A percentile compares a stretch with the other conserved stretches of the same genome.
These are phyloP conservation scores for Dioctria linearis DNA, from an alignment of 2,888 invertebrate genomes.

Conservation along the genomic window DNA sequence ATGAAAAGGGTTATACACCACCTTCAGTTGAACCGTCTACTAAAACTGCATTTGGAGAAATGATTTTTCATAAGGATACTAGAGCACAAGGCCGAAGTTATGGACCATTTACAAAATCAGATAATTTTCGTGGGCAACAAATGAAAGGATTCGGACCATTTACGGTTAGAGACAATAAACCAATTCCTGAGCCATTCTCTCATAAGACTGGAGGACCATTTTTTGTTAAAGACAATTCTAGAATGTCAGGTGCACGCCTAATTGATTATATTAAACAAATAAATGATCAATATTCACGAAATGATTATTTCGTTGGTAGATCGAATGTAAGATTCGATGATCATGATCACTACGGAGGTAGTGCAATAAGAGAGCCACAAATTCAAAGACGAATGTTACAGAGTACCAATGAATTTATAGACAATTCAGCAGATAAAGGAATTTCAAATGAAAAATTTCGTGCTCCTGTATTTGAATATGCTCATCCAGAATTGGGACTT, in stretches of 20 bases:
- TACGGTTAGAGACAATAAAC: slow-evolving; percentile 75
- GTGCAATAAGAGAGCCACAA: slow-evolving; percentile 72
- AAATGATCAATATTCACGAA: slow-evolving; percentile 77
- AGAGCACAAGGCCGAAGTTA: slow-evolving; percentile 64
- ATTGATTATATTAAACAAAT: slow-evolving; percentile 79
- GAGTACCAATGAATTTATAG: slow-evolving; percentile 76
- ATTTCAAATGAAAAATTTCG: slow-evolving; percentile 77
- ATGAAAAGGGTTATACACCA: slow-evolving; percentile 79
- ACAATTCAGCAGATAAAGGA: slow-evolving; percentile 73
- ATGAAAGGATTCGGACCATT: slow-evolving; percentile 73
- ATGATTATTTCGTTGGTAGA: slow-evolving; percentile 75
- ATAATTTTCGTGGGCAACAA: slow-evolving; percentile 73
- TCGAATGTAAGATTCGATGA: slow-evolving; percentile 68
- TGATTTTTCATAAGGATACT: slow-evolving; percentile 54
- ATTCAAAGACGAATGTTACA: slow-evolving; percentile 82
- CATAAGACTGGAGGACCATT: slow-evolving; percentile 73
- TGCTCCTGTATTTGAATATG: slow-evolving; percentile 84
- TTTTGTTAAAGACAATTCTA: slow-evolving; percentile 77
- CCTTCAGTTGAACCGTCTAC: slow-evolving; percentile 72
- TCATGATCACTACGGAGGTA: slow-evolving; percentile 63
- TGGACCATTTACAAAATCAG: slow-evolving; percentile 77
- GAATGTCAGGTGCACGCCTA: slow-evolving; percentile 74
- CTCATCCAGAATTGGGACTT: slow-evolving; percentile 84
- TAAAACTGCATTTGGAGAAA: slow-evolving; percentile 51
- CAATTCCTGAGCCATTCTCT: slow-evolving; percentile 68